Conservation (phyloP, 2,113 vertebrate genomes). For the Chaetodon trifascialis region DNA sequence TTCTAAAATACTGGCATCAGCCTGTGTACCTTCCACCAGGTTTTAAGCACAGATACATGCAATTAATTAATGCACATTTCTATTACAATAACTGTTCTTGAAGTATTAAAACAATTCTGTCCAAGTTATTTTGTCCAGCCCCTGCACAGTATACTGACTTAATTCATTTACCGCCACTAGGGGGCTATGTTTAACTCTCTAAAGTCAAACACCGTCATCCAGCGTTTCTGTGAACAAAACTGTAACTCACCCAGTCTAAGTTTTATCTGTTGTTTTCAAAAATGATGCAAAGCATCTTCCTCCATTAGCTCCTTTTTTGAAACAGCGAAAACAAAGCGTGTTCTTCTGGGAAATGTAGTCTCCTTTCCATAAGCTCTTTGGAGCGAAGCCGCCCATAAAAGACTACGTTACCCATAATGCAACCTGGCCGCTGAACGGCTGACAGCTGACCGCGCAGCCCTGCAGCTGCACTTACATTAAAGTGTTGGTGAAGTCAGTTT, state of each 20-base stretch:
- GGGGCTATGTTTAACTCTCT: slow-evolving; percentile 62
- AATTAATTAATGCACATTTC: not conserved
- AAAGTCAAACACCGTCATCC: not conserved
- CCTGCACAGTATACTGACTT: not conserved
- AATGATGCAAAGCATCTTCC: no score
- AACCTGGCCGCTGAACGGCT: not conserved
- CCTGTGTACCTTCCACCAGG: not conserved
- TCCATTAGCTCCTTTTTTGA: not conserved
- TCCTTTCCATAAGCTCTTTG: accelerated
- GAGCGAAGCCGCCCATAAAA: accelerated
- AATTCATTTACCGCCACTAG: slow-evolving; percentile 56
- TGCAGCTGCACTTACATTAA: not conserved
- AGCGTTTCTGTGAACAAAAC: not conserved
- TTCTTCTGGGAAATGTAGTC: slow-evolving; percentile 68
- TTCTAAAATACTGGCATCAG: not conserved
- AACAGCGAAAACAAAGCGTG: not conserved
- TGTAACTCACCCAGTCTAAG: no score
- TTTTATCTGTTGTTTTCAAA: not conserved
- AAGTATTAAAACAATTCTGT: no score
- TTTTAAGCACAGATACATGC: not conserved
- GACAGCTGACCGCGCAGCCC: not conserved
- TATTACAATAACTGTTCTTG: no score
- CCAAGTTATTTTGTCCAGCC: not conserved
- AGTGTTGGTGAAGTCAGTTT: not conserved
- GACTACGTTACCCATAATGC: slow-evolving; percentile 54